Percentiles rank a stretch among this genome's conserved stretches.
These are phyloP conservation scores for Apamea epomidion DNA, from an alignment of 2,888 invertebrate species.

Conservation along the genomic window DNA sequence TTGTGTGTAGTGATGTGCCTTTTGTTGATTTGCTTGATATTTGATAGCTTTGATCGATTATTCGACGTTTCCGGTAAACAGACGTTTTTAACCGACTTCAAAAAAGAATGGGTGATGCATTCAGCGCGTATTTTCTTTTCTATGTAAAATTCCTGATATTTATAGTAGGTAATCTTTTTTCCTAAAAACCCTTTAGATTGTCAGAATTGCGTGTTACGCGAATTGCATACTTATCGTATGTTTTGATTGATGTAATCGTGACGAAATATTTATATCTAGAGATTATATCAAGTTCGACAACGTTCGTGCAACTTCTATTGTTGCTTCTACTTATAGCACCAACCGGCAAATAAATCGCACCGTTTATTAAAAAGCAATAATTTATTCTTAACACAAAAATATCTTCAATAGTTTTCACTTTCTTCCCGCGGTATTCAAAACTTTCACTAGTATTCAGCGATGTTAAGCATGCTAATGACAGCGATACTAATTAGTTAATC, in stretches of 20 bases:
- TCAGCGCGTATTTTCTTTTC: background rate
- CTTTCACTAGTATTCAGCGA: conserved; percentile 39
- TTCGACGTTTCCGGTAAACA: conserved; percentile 27
- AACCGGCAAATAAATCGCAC: background rate
- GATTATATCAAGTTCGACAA: conserved; percentile 24
- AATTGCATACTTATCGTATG: conserved; percentile 30
- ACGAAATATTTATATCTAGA: conserved; percentile 20
- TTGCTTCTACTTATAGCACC: background rate
- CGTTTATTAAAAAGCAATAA: background rate
- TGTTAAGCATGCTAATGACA: conserved; percentile 27
- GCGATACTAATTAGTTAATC: conserved; percentile 40
- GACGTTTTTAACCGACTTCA: background rate
- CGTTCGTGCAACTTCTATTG: too few relatives aligned
- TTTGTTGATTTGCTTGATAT: conserved; percentile 19
- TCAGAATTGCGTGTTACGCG: conserved; percentile 14
- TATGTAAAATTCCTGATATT: background rate
- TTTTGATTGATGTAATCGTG: conserved; percentile 28
- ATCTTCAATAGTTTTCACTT: conserved; percentile 18
- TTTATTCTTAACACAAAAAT: background rate
- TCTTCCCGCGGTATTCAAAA: conserved; percentile 1
- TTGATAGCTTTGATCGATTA: conserved; percentile 34
- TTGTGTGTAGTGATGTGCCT: conserved; percentile 15
- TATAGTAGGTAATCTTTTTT: background rate
- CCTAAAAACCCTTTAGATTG: background rate
- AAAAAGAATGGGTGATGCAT: background rate